Evolutionary conservation across 1,140 invertebrate species (phyloP), one percentile per base, ranked within the genome.

Genomic region (Ceratoteleas bidentatus): DNA sequence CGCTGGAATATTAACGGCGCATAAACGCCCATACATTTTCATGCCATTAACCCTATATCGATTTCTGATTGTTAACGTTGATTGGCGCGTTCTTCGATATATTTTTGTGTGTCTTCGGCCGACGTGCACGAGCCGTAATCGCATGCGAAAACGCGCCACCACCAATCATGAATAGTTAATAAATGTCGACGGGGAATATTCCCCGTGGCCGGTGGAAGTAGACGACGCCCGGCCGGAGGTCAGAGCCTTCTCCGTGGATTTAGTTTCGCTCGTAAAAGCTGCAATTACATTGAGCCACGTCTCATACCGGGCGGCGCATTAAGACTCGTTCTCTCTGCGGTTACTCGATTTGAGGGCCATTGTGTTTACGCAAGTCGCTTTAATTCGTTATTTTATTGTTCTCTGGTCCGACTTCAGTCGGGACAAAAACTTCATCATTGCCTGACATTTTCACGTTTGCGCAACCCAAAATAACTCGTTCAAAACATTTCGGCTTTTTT

Each of bases 191-290:
- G 79, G 74, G 52, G 38, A 73, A 81, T 82, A 77, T 84, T 74
- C 61, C 62, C 54, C 61, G 62, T 66, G 58, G 43, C 13, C 58
- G 72, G 58, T 64, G 50, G 70, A 65, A 70, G 72, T 64, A 73
- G 74, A 53, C 56, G 56, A 53, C 49, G 66, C 24, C 47, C 66
- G 52, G 56, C 52, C 62, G 77, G 77, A 81, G 77, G 74, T 78
- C 78, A 81, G 75, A 69, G 78, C 74, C 73, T 74, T 80, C 72
- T 81, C 69, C 64, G 84, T 87, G 81, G 84, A 87, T 86, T 88
- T 88, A 87, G 85, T 84, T 85, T 82, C 87, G 86, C 85, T 88
- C 86, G 83, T 90, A 89, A 89, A 88, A 86, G 84, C 73, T 77
- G 81, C 85, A 88, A 88, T 89, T 89, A 89, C 85, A 84, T 85